Evolutionary conservation across 2,113 vertebrate species (phyloP), one percentile per base, ranked within the genome.

Genomic region (Nannobrachium achirus): DNA sequence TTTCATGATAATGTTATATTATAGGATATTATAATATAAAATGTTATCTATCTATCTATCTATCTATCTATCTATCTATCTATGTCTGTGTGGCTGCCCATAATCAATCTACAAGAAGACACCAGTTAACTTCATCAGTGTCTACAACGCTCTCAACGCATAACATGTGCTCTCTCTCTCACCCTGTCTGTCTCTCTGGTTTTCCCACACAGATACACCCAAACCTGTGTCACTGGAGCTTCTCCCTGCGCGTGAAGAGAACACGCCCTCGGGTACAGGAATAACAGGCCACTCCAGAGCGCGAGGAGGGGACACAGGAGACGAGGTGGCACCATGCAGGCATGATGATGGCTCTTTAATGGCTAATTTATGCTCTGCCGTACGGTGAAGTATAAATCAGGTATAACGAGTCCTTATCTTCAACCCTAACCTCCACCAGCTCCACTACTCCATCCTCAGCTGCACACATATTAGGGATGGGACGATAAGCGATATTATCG

Each of bases 221-320:
- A 42, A 51, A 63, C 62, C 68, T 74, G 73, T 80, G 86, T 79
- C 73, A 78, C 60, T 70, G 65, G 73, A 87, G 77, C 77, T 56
- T 7, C 51, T 56, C 64, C 78, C 66, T 49, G 52, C 33, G 64
- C 71, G 62, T n/a, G 69, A 15, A 44, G 69, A 39, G 82, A 84
- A 89, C 91, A 93, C 91, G 80, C 90, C 91, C 90, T 79, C 70
- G 0, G 73, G 78, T 89, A 93, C 92, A 91, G 87, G 92, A 89
- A 91, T 86, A 93, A 92, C 92, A 90, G 89, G 92, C 88, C 85
- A 80, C 88, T 91, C 89, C 87, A 82, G 86, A 84, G 73, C 71
- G 56, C 44, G n/a, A 57, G 25, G 25, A 33, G 25, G 81, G 83
- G 72, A 86, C 85, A 83, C 74, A 69, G 14, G 80, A 93, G 88